A percentile compares a stretch with the other conserved stretches of the same genome.
Conservation (phyloP, 2,888 invertebrate genomes). For the Anthophora plumipes region DNA sequence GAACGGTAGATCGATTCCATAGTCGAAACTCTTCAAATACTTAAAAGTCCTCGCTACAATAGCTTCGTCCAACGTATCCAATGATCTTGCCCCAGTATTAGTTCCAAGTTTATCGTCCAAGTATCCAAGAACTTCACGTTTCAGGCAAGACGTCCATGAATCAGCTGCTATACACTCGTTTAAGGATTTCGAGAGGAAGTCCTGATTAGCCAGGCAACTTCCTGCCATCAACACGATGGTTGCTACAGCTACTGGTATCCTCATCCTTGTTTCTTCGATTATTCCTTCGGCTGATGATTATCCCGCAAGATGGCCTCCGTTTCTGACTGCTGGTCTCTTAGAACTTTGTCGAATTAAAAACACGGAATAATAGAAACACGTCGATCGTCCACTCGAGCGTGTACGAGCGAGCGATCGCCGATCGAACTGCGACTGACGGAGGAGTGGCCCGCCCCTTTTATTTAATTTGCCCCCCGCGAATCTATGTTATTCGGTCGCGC, state of each 20-base stretch:
- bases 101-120: conserved; percentile 89
- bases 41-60: conserved; percentile 90
- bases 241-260: conserved; percentile 67
- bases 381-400: conserved; percentile 72
- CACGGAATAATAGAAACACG: conserved; percentile 42
- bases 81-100: conserved; percentile 78
- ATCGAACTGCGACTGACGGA: conserved; percentile 84
- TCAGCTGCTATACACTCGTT: conserved; percentile 90
- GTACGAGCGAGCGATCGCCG: conserved; percentile 81
- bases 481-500: conserved; percentile 85
- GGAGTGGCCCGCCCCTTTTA: conserved; percentile 84
- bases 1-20: conserved; percentile 89
- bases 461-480: conserved; percentile 83
- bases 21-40: conserved; percentile 90
- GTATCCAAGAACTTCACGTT: conserved; percentile 91
- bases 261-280: conserved; percentile 16
- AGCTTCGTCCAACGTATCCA: conserved; percentile 87
- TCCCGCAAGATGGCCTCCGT: background rate
- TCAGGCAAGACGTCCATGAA: conserved; percentile 90
- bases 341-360: background rate
- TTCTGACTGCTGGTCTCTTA: background rate
- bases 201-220: conserved; percentile 83
- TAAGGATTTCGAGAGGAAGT: conserved; percentile 83
- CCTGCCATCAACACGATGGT: conserved; percentile 85
- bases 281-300: background rate